A percentile compares a stretch with the other conserved stretches of the same genome.
Conservation (phyloP, 2,113 vertebrate genomes). For the Pachypanchax playfairii region DNA sequence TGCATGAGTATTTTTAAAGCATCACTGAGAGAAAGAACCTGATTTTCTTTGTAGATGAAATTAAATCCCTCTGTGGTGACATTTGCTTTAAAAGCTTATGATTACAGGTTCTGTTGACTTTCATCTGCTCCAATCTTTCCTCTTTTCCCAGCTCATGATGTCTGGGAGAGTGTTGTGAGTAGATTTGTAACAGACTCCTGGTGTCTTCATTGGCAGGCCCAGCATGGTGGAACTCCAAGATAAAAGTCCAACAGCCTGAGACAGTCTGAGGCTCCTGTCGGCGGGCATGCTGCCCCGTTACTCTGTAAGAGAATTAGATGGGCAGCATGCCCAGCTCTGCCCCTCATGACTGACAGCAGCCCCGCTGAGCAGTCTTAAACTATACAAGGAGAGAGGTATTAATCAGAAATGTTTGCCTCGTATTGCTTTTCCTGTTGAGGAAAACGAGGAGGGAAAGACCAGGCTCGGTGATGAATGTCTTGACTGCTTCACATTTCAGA, state of each 20-base stretch:
- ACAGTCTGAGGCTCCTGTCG: conserved; percentile 49
- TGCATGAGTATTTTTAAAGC: not conserved
- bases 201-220: conserved; percentile 62
- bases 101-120: conserved; percentile 36
- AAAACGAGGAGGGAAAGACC: conserved; percentile 16
- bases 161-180: conserved; percentile 40
- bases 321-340: conserved; percentile 44
- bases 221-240: conserved; percentile 60
- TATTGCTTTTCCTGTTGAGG: conserved; percentile 40
- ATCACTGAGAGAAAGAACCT: no score
- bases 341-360: conserved; percentile 57
- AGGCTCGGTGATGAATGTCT: conserved; percentile 71
- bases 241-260: conserved; percentile 60
- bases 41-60: no score
- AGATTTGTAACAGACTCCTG: conserved; percentile 43
- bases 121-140: conserved; percentile 28
- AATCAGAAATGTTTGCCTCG: conserved; percentile 61
- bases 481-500: conserved; percentile 64
- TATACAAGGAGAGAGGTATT: conserved; percentile 68
- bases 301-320: conserved; percentile 66
- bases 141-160: conserved; percentile 47
- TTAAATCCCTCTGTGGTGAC: conserved; percentile 17
- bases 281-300: conserved; percentile 60
- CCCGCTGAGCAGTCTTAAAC: conserved; percentile 55
- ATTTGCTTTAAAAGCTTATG: conserved; percentile 21